phyloP scores from a whole-genome alignment of 2,888 invertebrate species.

The Oasisia sp. region DNA sequence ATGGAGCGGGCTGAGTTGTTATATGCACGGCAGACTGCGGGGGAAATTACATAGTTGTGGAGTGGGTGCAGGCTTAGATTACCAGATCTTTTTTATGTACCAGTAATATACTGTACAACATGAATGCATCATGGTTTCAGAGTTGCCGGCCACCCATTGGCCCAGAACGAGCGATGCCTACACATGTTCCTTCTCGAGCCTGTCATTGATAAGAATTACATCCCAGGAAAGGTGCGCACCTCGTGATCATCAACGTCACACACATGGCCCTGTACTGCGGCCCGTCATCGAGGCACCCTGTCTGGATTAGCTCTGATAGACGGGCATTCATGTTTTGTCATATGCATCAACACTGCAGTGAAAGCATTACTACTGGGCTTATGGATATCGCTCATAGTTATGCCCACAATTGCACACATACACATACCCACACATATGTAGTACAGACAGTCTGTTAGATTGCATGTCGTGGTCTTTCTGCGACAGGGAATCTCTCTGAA shows the following conservation, averaged over 20 bases:
- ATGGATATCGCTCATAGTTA: neutral
- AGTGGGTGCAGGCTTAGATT: too few relatives aligned
- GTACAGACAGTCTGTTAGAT: neutral
- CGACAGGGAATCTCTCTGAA: neutral
- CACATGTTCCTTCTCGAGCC: slow-evolving; percentile 99
- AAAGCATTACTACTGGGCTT: neutral
- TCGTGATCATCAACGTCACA: slow-evolving; percentile 47
- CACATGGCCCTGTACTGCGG: neutral
- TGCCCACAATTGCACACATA: neutral
- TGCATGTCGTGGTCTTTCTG: neutral
- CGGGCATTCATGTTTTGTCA: neutral
- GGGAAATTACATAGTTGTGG: too few relatives aligned
- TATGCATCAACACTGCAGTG: neutral
- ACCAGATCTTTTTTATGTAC: neutral
- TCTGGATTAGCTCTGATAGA: neutral
- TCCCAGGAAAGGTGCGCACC: slow-evolving; percentile 91
- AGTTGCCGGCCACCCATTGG: slow-evolving; percentile 97
- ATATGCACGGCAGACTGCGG: too few relatives aligned
- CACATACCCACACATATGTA: neutral
- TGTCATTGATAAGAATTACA: slow-evolving; percentile 98
- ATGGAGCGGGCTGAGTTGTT: too few relatives aligned
- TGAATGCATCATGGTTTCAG: slow-evolving; percentile 68
- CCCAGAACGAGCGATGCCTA: slow-evolving; percentile 97
- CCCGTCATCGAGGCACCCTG: neutral
- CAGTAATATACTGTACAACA: neutral